phyloP scores from a whole-genome alignment of 2,797 vertebrate genomes.

The Manis crassicaudata region DNA sequence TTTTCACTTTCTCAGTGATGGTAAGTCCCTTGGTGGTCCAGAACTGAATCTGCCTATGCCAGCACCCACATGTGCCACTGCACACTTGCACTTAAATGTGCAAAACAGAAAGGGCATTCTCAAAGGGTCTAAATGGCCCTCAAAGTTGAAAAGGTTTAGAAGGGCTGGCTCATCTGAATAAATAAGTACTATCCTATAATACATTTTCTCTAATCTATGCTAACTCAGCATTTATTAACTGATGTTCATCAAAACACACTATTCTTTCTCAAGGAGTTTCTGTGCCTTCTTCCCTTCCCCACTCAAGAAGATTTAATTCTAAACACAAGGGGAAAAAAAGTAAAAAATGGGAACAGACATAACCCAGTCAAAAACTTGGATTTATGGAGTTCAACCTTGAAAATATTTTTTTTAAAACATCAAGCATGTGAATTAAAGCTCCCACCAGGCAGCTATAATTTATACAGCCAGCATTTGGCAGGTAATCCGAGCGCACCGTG shows the following conservation, averaged over 20 bases:
- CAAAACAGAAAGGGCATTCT: not conserved
- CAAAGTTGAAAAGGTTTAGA: not conserved
- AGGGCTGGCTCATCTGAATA: not conserved
- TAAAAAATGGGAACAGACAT: slow-evolving; percentile 66
- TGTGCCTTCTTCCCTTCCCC: not conserved
- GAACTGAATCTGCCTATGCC: not conserved
- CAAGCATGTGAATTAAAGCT: slow-evolving; percentile 73
- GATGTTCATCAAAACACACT: slow-evolving; percentile 23
- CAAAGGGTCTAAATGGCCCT: not conserved
- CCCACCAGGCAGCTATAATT: slow-evolving; percentile 74
- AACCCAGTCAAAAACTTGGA: slow-evolving; percentile 63
- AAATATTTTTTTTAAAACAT: slow-evolving; percentile 74
- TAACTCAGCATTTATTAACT: slow-evolving; percentile 32
- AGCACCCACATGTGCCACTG: not conserved
- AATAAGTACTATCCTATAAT: not conserved
- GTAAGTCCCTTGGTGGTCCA: not conserved
- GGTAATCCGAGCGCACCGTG: slow-evolving; percentile 60
- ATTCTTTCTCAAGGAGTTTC: not conserved
- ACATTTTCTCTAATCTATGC: not conserved
- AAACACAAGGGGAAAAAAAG: slow-evolving; percentile 56
- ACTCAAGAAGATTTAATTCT: slow-evolving; percentile 60
- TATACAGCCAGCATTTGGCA: slow-evolving; percentile 70
- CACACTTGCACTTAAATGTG: not conserved
- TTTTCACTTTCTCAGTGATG: not conserved
- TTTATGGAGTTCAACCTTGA: slow-evolving; percentile 75